Percentiles rank a stretch among this genome's conserved stretches.
These are phyloP conservation scores for Nasalis larvatus DNA, from an alignment of 2,113 vertebrate species.

Conservation along the genomic window DNA sequence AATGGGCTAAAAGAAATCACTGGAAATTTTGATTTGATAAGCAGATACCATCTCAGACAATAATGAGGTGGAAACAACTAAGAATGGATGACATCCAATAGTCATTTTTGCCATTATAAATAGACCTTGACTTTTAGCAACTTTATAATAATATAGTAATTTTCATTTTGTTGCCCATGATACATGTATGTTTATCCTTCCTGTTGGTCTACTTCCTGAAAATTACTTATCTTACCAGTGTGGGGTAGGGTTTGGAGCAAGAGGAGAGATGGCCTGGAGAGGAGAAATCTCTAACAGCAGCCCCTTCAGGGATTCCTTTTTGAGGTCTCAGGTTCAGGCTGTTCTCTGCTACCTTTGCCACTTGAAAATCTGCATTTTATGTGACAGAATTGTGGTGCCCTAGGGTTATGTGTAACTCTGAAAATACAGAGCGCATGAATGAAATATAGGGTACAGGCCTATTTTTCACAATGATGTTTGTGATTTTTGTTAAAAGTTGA, in stretches of 20 bases:
- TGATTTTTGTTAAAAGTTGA: neutral
- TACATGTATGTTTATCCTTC: neutral
- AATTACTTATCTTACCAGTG: neutral
- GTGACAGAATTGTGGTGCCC: neutral
- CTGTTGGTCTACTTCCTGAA: neutral
- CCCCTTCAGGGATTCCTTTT: neutral
- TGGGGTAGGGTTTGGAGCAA: neutral
- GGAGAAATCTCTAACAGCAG: neutral
- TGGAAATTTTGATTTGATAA: neutral
- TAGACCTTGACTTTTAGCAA: neutral
- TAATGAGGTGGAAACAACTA: neutral
- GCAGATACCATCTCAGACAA: neutral
- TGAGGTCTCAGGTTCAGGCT: neutral
- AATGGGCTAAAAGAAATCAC: neutral
- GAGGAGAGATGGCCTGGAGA: neutral
- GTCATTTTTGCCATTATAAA: neutral
- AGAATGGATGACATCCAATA: neutral
- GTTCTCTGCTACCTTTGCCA: neutral
- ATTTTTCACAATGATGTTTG: neutral
- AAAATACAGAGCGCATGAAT: neutral
- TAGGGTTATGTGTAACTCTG: neutral
- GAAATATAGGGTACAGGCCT: neutral
- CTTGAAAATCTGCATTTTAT: neutral
- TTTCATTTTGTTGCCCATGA: neutral
- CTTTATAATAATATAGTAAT: neutral